Conservation (phyloP, 2,888 invertebrate genomes). For the Tethea ocularis region DNA sequence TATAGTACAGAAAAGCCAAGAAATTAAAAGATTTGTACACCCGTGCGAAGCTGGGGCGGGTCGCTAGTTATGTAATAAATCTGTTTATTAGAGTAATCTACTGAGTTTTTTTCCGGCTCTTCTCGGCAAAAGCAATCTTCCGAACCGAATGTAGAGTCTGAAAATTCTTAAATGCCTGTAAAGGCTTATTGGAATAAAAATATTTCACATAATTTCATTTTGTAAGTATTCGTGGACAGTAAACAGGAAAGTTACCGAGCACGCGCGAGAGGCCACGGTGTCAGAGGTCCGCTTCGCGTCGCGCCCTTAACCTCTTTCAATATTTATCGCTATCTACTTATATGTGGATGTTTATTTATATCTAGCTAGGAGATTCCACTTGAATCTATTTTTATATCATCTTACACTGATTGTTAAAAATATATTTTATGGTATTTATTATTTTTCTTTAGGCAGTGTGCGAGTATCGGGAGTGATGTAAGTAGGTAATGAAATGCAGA, state of each 20-base stretch:
- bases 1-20: too few species aligned
- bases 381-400: constrained; percentile 29
- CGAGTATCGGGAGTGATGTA: constrained; percentile 29
- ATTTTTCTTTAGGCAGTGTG: constrained; percentile 1
- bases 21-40: too few species aligned
- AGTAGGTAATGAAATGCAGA: constrained; percentile 74
- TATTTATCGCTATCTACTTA: constrained; percentile 51
- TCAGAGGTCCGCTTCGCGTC: constrained; percentile 51
- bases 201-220: too few species aligned
- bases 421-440: neutral
- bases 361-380: constrained; percentile 31
- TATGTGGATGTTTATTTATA: constrained; percentile 42
- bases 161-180: too few species aligned
- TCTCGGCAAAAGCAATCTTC: too few species aligned
- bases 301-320: constrained; percentile 69
- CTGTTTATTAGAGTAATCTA: too few species aligned
- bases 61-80: too few species aligned
- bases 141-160: too few species aligned
- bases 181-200: too few species aligned
- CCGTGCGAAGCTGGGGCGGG: too few species aligned
- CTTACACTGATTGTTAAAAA: neutral
- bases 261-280: constrained; percentile 46
- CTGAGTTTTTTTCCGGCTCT: too few species aligned
- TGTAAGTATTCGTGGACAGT: constrained; percentile 32
- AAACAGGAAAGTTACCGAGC: constrained; percentile 76